A percentile compares a stretch with the other conserved stretches of the same genome.
phyloP scores from a whole-genome alignment of 1,140 invertebrate genomes.

The Euwallacea fornicatus region DNA sequence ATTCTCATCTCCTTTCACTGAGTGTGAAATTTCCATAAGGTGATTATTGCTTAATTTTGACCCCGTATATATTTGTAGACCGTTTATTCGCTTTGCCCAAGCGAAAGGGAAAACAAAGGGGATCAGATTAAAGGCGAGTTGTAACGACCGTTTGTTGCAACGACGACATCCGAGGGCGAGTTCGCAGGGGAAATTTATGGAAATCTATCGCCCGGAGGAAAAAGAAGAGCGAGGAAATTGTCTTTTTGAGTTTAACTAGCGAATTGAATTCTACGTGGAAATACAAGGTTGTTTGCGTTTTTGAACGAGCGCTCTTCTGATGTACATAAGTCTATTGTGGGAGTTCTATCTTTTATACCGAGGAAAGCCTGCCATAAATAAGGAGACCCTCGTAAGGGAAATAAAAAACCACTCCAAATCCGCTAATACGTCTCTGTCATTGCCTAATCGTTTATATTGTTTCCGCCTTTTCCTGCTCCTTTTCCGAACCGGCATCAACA shows the following conservation, averaged over 20 bases:
- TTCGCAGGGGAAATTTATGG: slow-evolving; percentile 18
- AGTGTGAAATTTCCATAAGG: slow-evolving; percentile 37
- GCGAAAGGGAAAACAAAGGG: slow-evolving; percentile 21
- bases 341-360: no score
- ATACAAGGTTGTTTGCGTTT: no score
- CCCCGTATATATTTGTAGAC: slow-evolving; percentile 34
- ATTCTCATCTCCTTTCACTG: slow-evolving; percentile 20
- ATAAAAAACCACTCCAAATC: neutral
- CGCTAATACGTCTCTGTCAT: slow-evolving; percentile 14
- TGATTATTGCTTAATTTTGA: slow-evolving; percentile 38
- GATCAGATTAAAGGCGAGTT: slow-evolving; percentile 21
- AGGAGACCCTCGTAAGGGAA: no score
- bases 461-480: slow-evolving; percentile 17
- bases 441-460: slow-evolving; percentile 11
- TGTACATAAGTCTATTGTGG: no score
- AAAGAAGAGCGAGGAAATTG: slow-evolving; percentile 20
- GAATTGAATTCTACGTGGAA: no score
- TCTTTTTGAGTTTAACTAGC: slow-evolving; percentile 6
- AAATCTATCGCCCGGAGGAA: slow-evolving; percentile 9
- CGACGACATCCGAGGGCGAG: slow-evolving; percentile 24
- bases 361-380: no score
- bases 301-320: no score
- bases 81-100: slow-evolving; percentile 26
- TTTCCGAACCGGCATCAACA: slow-evolving; percentile 15
- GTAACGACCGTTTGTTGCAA: slow-evolving; percentile 31